Evolutionary conservation across 1,140 invertebrate genomes (phyloP).

Genomic region (Drosophila lacertosa): DNA sequence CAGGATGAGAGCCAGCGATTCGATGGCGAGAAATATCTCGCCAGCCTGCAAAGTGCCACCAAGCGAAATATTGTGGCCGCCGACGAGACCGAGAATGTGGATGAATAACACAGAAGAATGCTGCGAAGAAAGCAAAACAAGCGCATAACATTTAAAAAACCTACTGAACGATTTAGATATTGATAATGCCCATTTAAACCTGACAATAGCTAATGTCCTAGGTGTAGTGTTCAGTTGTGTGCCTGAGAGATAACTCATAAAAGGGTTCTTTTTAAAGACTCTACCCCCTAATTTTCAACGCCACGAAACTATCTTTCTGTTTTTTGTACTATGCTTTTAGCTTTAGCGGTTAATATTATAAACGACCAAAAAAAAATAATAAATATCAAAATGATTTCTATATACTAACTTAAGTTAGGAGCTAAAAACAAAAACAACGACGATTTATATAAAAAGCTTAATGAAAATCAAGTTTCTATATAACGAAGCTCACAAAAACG

Average conservation of each 20-base stretch:
- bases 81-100: constrained; percentile 69
- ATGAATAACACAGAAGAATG: constrained; percentile 50
- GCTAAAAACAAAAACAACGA: constrained; percentile 25
- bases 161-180: constrained; percentile 35
- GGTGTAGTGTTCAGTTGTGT: constrained; percentile 14
- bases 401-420: constrained; percentile 54
- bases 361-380: constrained; percentile 62
- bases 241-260: constrained; percentile 8
- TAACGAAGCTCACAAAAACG: constrained; percentile 64
- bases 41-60: constrained; percentile 68
- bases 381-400: constrained; percentile 37
- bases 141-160: constrained; percentile 16
- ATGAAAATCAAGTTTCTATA: background rate
- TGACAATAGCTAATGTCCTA: constrained; percentile 50
- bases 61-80: constrained; percentile 77
- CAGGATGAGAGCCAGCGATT: constrained; percentile 81
- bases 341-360: constrained; percentile 47
- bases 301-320: constrained; percentile 36
- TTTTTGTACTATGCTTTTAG: constrained; percentile 50
- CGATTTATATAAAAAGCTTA: constrained; percentile 10
- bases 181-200: constrained; percentile 2
- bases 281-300: background rate
- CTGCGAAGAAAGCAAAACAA: constrained; percentile 21
- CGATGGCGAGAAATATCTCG: constrained; percentile 81
- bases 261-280: background rate